Percentiles rank a stretch among this genome's conserved stretches.
phyloP scores from a whole-genome alignment of 2,113 vertebrate genomes.

The Caloenas nicobarica region DNA sequence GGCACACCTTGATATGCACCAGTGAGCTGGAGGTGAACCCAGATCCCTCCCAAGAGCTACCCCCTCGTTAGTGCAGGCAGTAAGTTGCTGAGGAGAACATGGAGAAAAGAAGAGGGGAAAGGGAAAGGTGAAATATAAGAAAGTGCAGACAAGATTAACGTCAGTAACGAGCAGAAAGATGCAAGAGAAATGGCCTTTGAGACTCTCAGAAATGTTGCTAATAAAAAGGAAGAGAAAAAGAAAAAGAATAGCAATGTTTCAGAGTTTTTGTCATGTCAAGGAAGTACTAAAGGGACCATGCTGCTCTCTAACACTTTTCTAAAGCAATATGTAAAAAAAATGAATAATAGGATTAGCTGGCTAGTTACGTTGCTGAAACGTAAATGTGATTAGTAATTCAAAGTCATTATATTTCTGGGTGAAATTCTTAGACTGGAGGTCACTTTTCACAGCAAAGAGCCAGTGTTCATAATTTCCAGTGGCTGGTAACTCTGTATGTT shows the following conservation, averaged over 20 bases:
- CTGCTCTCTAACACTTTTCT: neutral
- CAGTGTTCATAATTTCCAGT: neutral
- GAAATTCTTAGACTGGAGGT: neutral
- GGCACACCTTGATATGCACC: fast-evolving
- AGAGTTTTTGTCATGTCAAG: neutral
- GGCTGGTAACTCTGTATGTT: neutral
- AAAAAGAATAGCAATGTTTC: neutral
- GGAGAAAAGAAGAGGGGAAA: neutral
- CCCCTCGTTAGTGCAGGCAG: fast-evolving
- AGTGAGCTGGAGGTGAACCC: neutral
- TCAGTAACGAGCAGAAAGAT: neutral
- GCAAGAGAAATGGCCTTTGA: neutral
- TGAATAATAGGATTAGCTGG: neutral
- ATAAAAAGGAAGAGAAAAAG: neutral
- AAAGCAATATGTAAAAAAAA: neutral
- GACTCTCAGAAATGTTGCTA: neutral
- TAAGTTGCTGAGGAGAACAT: neutral
- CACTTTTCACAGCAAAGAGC: neutral
- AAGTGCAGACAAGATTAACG: neutral
- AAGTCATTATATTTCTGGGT: neutral
- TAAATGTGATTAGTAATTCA: neutral
- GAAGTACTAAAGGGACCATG: neutral
- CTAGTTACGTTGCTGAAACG: neutral
- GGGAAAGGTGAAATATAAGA: neutral
- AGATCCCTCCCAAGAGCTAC: neutral